Conservation (phyloP, 2,797 vertebrate genomes). For the Psittacula derbiana region DNA sequence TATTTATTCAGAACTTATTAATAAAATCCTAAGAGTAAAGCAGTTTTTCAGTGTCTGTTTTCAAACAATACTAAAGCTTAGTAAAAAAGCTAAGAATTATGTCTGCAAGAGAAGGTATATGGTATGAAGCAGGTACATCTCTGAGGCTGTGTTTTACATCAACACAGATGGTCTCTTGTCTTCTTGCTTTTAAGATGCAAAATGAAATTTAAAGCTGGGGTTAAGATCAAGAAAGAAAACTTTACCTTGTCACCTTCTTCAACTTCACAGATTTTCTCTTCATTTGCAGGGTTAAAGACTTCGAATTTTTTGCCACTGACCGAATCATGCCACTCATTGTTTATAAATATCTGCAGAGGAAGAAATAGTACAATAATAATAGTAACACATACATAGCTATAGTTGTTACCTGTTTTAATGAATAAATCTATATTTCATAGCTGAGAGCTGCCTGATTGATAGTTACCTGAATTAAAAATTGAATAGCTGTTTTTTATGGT, state of each 20-base stretch:
- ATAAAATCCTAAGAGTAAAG: background rate
- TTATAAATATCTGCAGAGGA: slow-evolving; percentile 84
- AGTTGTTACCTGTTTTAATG: background rate
- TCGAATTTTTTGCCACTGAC: slow-evolving; percentile 83
- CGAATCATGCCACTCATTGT: slow-evolving; percentile 87
- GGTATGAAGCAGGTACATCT: background rate
- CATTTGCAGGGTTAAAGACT: slow-evolving; percentile 84
- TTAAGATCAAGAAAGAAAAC: background rate
- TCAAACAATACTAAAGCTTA: background rate
- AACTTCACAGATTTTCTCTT: slow-evolving; percentile 85
- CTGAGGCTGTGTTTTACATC: background rate
- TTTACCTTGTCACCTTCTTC: slow-evolving; percentile 85
- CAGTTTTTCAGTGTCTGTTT: background rate
- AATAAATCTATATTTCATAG: background rate
- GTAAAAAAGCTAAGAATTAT: background rate
- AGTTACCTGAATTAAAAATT: background rate
- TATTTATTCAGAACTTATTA: background rate
- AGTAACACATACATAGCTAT: background rate
- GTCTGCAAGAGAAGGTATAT: background rate
- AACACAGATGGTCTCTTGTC: background rate
- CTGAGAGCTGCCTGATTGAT: background rate
- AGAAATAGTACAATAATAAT: background rate
- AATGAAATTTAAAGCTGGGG: background rate
- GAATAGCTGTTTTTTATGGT: background rate
- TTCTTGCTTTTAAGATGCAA: background rate